Conservation (phyloP, 2,113 vertebrate species). For the Pedionomus torquatus region DNA sequence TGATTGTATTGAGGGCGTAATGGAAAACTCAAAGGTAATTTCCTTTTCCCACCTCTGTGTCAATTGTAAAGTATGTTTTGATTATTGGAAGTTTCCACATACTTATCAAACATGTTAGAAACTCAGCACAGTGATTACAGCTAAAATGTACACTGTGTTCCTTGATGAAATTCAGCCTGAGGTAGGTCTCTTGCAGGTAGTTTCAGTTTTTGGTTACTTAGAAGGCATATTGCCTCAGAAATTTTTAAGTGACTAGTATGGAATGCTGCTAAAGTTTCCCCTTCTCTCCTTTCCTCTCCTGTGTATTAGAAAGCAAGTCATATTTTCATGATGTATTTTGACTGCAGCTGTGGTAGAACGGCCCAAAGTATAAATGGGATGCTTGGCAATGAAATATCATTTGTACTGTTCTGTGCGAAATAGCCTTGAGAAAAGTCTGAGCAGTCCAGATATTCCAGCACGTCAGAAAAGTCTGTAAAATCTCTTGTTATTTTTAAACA, state of each 20-base stretch:
- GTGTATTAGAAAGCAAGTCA: background rate
- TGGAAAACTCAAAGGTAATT: conserved; percentile 98
- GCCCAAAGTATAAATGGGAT: background rate
- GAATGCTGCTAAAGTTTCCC: background rate
- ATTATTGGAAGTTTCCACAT: background rate
- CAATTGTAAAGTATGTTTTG: background rate
- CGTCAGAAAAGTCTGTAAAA: background rate
- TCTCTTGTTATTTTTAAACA: background rate
- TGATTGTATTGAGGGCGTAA: conserved; percentile 97
- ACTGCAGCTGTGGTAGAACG: background rate
- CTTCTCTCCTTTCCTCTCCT: background rate
- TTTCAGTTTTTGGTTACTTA: background rate
- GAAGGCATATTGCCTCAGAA: background rate
- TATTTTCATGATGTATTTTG: background rate
- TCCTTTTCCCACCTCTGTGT: background rate
- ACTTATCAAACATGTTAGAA: background rate
- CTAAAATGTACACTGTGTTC: background rate
- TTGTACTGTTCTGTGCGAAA: background rate
- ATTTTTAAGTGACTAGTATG: background rate
- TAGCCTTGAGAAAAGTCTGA: background rate
- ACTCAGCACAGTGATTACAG: background rate
- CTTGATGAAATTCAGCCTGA: background rate
- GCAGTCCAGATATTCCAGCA: background rate
- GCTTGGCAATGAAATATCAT: background rate
- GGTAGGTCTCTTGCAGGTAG: background rate